These are phyloP conservation scores for Anhinga rufa DNA, from an alignment of 2,113 vertebrate genomes.

Conservation along the genomic window DNA sequence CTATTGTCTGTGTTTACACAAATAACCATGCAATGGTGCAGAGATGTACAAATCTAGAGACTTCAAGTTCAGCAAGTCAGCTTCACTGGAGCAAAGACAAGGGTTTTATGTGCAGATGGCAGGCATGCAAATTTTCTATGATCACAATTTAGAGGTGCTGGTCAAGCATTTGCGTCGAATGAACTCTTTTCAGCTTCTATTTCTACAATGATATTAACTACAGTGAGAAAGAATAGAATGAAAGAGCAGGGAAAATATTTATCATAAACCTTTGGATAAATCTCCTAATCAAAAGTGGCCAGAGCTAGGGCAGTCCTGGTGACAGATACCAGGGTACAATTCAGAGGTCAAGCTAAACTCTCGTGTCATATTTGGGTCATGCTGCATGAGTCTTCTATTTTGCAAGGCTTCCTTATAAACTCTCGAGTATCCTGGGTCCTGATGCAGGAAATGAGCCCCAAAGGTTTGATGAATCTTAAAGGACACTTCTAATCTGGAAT, in stretches of 20 bases:
- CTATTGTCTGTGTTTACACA: neutral
- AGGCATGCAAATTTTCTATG: slow-evolving; percentile 38
- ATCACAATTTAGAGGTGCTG: slow-evolving; percentile 32
- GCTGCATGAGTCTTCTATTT: neutral
- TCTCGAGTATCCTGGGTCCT: neutral
- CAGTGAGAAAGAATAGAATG: neutral
- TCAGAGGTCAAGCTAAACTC: neutral
- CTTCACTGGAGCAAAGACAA: slow-evolving; percentile 14
- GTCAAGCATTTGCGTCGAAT: neutral
- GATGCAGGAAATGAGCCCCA: neutral
- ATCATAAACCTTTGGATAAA: neutral
- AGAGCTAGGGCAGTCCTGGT: neutral
- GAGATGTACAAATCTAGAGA: neutral
- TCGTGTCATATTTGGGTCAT: neutral
- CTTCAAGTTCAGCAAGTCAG: neutral
- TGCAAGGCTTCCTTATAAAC: neutral
- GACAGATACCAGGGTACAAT: neutral
- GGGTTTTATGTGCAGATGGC: slow-evolving; percentile 27
- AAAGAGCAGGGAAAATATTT: neutral
- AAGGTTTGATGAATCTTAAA: neutral
- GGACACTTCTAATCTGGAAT: neutral
- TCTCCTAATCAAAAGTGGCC: neutral
- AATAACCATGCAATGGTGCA: neutral
- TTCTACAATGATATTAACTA: neutral
- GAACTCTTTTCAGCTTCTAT: neutral